Conservation (phyloP, 2,888 invertebrate genomes). For the Quadroppia sp. region DNA sequence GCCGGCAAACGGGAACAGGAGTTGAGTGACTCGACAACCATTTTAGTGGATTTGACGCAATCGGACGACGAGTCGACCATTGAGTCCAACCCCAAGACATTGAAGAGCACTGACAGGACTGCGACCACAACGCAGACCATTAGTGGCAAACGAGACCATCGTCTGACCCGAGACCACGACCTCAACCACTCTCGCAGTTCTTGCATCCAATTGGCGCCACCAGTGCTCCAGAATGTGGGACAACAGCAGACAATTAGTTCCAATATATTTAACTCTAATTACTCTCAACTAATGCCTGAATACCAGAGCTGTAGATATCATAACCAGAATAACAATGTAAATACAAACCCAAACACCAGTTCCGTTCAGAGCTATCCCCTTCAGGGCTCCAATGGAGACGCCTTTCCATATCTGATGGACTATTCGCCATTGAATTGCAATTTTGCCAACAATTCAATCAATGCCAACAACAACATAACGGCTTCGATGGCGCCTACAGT, state of each 20-base stretch:
- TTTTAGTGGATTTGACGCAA: slow-evolving; percentile 32
- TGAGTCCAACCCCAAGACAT: not conserved
- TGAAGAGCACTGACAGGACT: not conserved
- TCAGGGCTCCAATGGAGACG: not conserved
- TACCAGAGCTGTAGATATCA: slow-evolving; percentile 19
- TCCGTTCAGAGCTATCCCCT: not conserved
- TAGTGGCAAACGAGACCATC: not conserved
- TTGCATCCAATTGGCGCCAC: slow-evolving; percentile 23
- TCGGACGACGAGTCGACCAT: slow-evolving; percentile 20
- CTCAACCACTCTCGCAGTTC: slow-evolving; percentile 14
- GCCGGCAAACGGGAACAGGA: not conserved
- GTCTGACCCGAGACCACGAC: not conserved
- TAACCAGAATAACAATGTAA: slow-evolving; percentile 1
- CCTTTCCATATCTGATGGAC: slow-evolving; percentile 5
- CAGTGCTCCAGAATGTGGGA: not conserved
- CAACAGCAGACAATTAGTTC: not conserved
- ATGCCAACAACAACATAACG: slow-evolving; percentile 50
- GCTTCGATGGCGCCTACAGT: slow-evolving; percentile 39
- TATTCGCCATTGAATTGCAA: slow-evolving; percentile 30
- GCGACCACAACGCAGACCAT: not conserved
- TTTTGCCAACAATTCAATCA: slow-evolving; percentile 2
- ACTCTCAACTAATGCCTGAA: slow-evolving; percentile 10
- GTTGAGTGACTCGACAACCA: not conserved
- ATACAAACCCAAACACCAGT: not conserved
- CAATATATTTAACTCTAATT: not conserved